Evolutionary conservation across 2,797 vertebrate genomes (phyloP).

Genomic region (Enoplosus armatus): DNA sequence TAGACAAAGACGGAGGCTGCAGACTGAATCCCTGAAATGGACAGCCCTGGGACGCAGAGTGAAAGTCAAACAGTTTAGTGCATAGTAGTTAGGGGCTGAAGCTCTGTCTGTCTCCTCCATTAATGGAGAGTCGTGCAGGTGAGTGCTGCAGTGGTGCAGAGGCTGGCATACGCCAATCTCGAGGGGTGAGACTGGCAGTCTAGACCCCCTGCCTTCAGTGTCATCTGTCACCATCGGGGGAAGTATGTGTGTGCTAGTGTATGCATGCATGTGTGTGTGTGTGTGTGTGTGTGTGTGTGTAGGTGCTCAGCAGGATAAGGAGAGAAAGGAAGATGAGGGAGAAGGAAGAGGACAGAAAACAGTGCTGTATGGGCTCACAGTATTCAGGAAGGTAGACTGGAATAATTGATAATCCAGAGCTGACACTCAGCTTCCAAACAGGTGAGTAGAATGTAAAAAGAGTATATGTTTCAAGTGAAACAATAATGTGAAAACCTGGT

Average conservation of each 20-base stretch:
- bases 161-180: constrained; percentile 69
- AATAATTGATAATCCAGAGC: constrained; percentile 35
- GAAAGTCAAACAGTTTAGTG: constrained; percentile 73
- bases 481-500: neutral
- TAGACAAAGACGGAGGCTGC: constrained; percentile 70
- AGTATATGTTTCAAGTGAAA: neutral
- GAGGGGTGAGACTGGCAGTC: constrained; percentile 55
- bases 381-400: constrained; percentile 16
- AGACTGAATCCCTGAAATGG: constrained; percentile 66
- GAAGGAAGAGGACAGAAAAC: constrained; percentile 34
- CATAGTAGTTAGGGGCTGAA: constrained; percentile 46
- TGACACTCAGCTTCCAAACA: constrained; percentile 17
- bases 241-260: constrained; percentile 26
- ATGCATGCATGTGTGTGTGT: constrained; percentile 1
- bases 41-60: constrained; percentile 57
- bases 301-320: constrained; percentile 17
- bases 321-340: constrained; percentile 36
- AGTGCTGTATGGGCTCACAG: constrained; percentile 26
- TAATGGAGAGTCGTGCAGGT: constrained; percentile 55
- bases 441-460: constrained; percentile 2
- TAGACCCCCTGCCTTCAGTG: constrained; percentile 64
- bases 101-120: constrained; percentile 39
- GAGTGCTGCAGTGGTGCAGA: constrained; percentile 68
- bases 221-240: constrained; percentile 68
- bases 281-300: constrained; percentile 12